phyloP scores from a whole-genome alignment of 2,113 vertebrate genomes.

The Platanista minor region DNA sequence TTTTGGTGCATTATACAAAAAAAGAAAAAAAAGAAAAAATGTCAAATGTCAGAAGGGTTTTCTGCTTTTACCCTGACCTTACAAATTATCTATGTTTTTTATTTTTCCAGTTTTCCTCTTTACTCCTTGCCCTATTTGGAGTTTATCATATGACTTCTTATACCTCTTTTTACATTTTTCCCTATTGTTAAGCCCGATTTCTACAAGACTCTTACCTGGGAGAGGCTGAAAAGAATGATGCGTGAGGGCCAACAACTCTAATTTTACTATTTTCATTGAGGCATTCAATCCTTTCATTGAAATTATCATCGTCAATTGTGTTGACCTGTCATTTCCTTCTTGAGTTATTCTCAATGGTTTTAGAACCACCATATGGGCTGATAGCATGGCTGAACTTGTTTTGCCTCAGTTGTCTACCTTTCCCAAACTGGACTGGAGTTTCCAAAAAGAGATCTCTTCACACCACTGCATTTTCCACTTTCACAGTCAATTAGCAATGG shows the following conservation, averaged over 20 bases:
- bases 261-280: background rate
- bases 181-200: background rate
- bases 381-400: conserved; percentile 63
- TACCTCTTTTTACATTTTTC: background rate
- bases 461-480: conserved; percentile 74
- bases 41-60: background rate
- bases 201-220: background rate
- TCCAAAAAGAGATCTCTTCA: conserved; percentile 75
- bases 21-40: background rate
- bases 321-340: conserved; percentile 42
- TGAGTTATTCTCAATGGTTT: conserved; percentile 61
- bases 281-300: background rate
- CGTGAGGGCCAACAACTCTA: accelerated
- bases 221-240: background rate
- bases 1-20: background rate
- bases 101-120: background rate
- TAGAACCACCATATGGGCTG: conserved; percentile 50
- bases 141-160: background rate
- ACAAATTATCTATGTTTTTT: background rate
- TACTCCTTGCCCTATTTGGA: background rate
- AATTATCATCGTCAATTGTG: background rate
- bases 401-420: conserved; percentile 76
- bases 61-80: background rate
- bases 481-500: conserved; percentile 80
- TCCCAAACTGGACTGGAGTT: conserved; percentile 74